These are phyloP conservation scores for Drosophila biarmipes DNA, from an alignment of 1,140 invertebrate genomes.

Conservation along the genomic window DNA sequence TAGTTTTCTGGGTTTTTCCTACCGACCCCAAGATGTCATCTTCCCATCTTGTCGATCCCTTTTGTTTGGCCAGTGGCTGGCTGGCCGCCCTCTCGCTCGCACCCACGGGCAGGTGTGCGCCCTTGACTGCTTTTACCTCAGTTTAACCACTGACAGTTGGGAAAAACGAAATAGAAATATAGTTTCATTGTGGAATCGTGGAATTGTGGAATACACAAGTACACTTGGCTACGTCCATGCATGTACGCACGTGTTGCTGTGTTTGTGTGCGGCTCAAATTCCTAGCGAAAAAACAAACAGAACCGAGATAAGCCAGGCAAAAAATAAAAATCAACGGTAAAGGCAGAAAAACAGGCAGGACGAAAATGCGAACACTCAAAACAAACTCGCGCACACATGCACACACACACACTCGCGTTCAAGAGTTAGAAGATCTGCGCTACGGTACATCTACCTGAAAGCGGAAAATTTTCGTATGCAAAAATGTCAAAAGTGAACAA, in stretches of 20 bases:
- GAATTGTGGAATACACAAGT: slow-evolving; percentile 13
- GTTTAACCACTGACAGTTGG: slow-evolving; percentile 21
- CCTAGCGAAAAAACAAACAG: slow-evolving; percentile 63
- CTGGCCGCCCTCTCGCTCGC: slow-evolving; percentile 3
- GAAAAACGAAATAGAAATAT: slow-evolving; percentile 37
- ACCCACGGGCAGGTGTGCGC: slow-evolving; percentile 35
- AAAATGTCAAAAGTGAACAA: slow-evolving; percentile 82
- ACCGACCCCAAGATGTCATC: background rate
- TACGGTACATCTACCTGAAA: slow-evolving; percentile 79
- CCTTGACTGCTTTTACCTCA: slow-evolving; percentile 44
- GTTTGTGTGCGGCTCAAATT: slow-evolving; percentile 49
- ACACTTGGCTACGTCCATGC: background rate
- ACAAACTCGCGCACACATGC: slow-evolving; percentile 28
- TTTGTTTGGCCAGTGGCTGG: slow-evolving; percentile 1
- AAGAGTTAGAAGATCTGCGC: slow-evolving; percentile 47
- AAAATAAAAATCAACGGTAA: slow-evolving; percentile 29
- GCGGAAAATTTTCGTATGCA: slow-evolving; percentile 81
- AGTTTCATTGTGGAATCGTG: slow-evolving; percentile 39
- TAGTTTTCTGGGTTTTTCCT: slow-evolving; percentile 2
- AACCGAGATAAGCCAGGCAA: slow-evolving; percentile 58
- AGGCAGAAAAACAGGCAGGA: slow-evolving; percentile 53
- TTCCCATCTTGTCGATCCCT: slow-evolving; percentile 1
- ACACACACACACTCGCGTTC: slow-evolving; percentile 23
- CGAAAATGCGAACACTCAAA: slow-evolving; percentile 42
- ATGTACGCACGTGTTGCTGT: slow-evolving; percentile 1